phyloP scores from a whole-genome alignment of 1,140 invertebrate species.

The Sarcophaga bullata region DNA sequence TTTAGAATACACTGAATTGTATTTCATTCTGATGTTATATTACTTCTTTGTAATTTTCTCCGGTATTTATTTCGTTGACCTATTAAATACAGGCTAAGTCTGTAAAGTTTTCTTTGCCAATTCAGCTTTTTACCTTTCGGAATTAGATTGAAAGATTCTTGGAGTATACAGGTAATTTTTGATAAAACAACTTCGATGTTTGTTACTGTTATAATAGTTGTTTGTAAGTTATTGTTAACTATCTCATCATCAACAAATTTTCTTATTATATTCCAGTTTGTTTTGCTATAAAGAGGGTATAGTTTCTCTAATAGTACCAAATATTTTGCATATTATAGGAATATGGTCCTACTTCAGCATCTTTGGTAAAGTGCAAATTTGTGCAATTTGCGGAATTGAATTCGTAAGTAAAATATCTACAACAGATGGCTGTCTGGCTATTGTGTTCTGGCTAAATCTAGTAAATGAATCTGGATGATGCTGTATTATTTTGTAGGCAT shows the following conservation, averaged over 20 bases:
- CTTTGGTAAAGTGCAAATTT: background rate
- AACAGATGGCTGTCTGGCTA: background rate
- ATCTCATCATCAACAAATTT: background rate
- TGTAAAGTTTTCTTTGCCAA: background rate
- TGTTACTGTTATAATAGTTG: background rate
- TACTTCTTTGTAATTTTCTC: background rate
- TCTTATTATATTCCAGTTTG: background rate
- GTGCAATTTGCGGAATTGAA: background rate
- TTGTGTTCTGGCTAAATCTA: background rate
- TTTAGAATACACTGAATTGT: background rate
- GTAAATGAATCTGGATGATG: background rate
- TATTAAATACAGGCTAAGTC: background rate
- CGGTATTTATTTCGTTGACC: background rate
- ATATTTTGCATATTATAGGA: background rate
- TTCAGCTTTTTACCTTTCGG: background rate
- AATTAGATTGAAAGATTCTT: background rate
- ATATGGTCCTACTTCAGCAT: background rate
- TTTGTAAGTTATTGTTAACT: background rate
- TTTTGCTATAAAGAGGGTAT: background rate
- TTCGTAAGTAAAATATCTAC: conserved; percentile 10
- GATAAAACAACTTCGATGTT: background rate
- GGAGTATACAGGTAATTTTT: background rate
- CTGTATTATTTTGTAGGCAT: background rate
- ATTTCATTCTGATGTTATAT: no score
- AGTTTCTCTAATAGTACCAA: background rate